Conservation (phyloP, 2,888 invertebrate species). For the Nephrotoma appendiculata region DNA sequence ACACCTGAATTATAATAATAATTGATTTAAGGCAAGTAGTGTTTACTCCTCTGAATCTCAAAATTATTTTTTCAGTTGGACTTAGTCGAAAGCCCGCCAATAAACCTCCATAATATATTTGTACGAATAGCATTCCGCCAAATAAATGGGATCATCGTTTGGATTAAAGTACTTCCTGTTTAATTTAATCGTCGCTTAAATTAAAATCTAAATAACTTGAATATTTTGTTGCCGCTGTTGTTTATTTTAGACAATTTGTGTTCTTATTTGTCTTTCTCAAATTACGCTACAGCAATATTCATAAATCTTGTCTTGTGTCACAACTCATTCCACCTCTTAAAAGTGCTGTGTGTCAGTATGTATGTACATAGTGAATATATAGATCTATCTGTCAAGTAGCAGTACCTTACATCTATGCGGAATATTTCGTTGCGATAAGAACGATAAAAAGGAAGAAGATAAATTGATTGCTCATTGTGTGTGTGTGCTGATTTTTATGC, state of each 20-base stretch:
- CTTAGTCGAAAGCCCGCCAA: no score
- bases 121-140: not conserved
- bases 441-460: not conserved
- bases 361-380: not conserved
- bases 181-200: not conserved
- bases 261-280: not conserved
- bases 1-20: no score
- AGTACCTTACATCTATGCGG: not conserved
- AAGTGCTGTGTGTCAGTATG: not conserved
- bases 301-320: not conserved
- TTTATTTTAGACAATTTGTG: not conserved
- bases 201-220: not conserved
- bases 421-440: not conserved
- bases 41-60: no score
- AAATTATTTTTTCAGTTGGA: no score
- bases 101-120: no score
- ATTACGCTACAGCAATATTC: not conserved
- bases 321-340: not conserved
- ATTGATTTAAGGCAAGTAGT: no score
- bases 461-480: not conserved
- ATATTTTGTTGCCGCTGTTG: not conserved
- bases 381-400: not conserved
- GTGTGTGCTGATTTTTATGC: not conserved
- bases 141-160: not conserved
- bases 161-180: not conserved